Evolutionary conservation across 2,797 vertebrate species (phyloP).

Genomic region (Clarias platycephalus): DNA sequence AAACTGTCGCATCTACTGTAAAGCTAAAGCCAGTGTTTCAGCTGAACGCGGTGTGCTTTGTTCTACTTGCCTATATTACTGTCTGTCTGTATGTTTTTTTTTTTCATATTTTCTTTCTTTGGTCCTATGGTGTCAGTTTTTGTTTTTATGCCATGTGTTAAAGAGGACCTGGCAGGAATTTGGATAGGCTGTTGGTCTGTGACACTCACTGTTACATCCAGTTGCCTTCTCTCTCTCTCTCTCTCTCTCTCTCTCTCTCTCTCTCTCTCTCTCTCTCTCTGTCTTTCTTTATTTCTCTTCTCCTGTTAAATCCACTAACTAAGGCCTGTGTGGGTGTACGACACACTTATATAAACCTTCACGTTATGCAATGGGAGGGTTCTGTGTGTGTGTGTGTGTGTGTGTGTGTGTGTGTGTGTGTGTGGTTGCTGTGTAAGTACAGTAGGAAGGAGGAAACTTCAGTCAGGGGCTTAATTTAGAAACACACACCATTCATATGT

Average conservation of each 20-base stretch:
- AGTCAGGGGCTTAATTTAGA: constrained; percentile 38
- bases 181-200: constrained; percentile 25
- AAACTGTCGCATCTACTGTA: background rate
- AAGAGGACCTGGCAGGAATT: constrained; percentile 35
- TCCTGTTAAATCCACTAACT: constrained; percentile 47
- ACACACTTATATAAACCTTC: constrained; percentile 70
- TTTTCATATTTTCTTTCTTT: background rate
- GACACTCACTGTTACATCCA: constrained; percentile 36
- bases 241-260: constrained; percentile 20
- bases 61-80: background rate
- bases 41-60: background rate
- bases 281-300: constrained; percentile 21
- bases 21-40: constrained; percentile 10
- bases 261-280: background rate
- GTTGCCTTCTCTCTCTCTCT: constrained; percentile 8
- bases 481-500: constrained; percentile 36
- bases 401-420: constrained; percentile 39
- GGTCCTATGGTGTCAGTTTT: background rate
- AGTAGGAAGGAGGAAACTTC: constrained; percentile 39
- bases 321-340: constrained; percentile 70
- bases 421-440: constrained; percentile 38
- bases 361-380: constrained; percentile 66
- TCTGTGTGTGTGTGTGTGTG: constrained; percentile 41
- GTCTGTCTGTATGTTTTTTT: background rate
- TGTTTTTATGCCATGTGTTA: constrained; percentile 31